Evolutionary conservation across 2,888 invertebrate species (phyloP).

Genomic region (Sialis lutaria): DNA sequence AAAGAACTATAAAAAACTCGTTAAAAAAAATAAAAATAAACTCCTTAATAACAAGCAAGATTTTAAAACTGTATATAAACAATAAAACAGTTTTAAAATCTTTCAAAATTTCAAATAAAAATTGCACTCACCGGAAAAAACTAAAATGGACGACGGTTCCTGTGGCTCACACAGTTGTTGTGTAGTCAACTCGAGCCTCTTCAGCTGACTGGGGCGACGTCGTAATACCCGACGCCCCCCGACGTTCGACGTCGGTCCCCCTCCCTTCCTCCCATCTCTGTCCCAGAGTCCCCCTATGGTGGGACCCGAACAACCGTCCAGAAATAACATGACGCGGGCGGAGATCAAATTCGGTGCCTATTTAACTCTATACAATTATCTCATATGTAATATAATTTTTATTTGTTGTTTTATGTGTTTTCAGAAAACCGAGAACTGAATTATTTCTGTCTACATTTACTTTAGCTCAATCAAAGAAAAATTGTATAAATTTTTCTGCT

Average conservation of each 20-base stretch:
- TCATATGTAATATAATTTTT: too few species aligned
- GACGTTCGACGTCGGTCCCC: constrained; percentile 3
- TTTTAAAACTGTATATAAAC: neutral
- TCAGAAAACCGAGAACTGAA: too few species aligned
- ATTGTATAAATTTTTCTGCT: too few species aligned
- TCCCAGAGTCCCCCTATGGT: too few species aligned
- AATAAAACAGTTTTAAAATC: neutral
- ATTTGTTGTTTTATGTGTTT: too few species aligned
- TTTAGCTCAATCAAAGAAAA: too few species aligned
- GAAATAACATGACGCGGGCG: too few species aligned
- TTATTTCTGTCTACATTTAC: too few species aligned
- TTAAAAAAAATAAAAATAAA: neutral
- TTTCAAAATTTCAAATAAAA: neutral
- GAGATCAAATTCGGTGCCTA: too few species aligned
- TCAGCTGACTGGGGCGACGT: constrained; percentile 38
- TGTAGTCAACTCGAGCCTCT: constrained; percentile 34
- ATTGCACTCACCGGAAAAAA: constrained; percentile 2
- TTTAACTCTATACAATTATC: too few species aligned
- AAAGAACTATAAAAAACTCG: neutral
- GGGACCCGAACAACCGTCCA: too few species aligned
- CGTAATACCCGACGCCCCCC: constrained; percentile 20
- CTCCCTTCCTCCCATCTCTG: too few species aligned
- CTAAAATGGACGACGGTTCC: constrained; percentile 8
- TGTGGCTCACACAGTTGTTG: constrained; percentile 18
- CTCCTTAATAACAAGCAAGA: neutral